phyloP scores from a whole-genome alignment of 2,888 invertebrate species.

The Marasmarcha lunaedactyla region DNA sequence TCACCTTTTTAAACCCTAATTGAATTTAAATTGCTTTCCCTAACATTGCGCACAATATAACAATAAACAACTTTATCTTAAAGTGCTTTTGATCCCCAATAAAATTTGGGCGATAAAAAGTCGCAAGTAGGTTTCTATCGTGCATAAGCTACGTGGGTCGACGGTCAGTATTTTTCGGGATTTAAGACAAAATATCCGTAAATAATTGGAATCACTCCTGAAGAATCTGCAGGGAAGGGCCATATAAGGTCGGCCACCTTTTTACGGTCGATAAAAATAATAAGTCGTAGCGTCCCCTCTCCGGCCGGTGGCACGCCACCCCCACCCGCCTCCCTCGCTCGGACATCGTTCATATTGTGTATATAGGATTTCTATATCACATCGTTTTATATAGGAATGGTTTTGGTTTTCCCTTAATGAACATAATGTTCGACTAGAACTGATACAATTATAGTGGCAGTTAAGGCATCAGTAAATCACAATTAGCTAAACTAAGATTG shows the following conservation, averaged over 20 bases:
- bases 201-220: slow-evolving; percentile 55
- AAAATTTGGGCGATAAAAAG: background rate
- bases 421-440: no score
- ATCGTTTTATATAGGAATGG: slow-evolving; percentile 6
- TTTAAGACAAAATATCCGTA: slow-evolving; percentile 56
- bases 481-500: no score
- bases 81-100: background rate
- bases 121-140: slow-evolving; percentile 19
- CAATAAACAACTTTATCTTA: slow-evolving; percentile 1
- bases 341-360: slow-evolving; percentile 69
- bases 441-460: no score
- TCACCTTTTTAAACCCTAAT: background rate
- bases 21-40: background rate
- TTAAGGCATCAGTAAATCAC: background rate
- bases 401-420: no score
- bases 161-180: slow-evolving; percentile 48
- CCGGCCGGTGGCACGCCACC: slow-evolving; percentile 18
- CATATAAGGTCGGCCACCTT: slow-evolving; percentile 52
- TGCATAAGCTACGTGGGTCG: slow-evolving; percentile 36
- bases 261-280: slow-evolving; percentile 67
- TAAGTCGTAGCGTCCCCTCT: slow-evolving; percentile 38
- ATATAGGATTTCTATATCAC: slow-evolving; percentile 29
- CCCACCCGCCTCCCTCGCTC: slow-evolving; percentile 30
- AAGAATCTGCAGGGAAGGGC: slow-evolving; percentile 46
- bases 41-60: slow-evolving; percentile 1